Evolutionary conservation across 1,140 invertebrate species (phyloP), one percentile per base, ranked within the genome.

Genomic region (Pseudobourletiella spinata): DNA sequence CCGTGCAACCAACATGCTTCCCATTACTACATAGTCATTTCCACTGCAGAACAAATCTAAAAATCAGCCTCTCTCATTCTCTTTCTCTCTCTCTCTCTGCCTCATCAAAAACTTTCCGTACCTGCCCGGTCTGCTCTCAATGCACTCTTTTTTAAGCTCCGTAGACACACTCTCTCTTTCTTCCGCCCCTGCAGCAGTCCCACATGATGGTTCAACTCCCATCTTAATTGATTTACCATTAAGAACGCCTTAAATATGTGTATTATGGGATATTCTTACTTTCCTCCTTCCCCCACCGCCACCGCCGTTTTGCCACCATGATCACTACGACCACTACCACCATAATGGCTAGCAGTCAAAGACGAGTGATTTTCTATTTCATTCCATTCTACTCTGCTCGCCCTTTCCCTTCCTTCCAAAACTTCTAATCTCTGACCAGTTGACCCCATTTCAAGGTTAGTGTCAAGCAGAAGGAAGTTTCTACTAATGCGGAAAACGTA

Each of bases 181-280:
- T 20, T 52, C 39, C 62, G 44, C n/a, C 26, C 35, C 11, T 60
- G 48, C 25, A 25, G 14, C 28, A 14, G 20, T 24, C 42, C 26
- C n/a, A 32, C 44, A 52, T 26, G 32, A 18, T n/a, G 25, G 26
- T 48, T 54, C 46, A 61, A 22, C 46, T 54, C 32, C 57, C 52
- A 35, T 30, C 22, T 3, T 58, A 43, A 58, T 58, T 58, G 57
- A 58, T 58, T 58, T 25, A 35, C 26, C 57, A 58, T 44, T n/a
- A n/a, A n/a, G n/a, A n/a, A n/a, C n/a, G n/a, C n/a, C n/a, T n/a
- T n/a, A n/a, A n/a, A n/a, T n/a, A n/a, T n/a, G n/a, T n/a, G n/a
- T n/a, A 39, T 39, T 39, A 39, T 39, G 11, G 11, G 11, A 11
- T 39, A 39, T 39, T 39, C 35, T 11, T n/a, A 11, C 35, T 39